Base-by-base conservation (phyloP, 2,797 vertebrate genomes). In the Lutjanus argentimaculatus region DNA sequence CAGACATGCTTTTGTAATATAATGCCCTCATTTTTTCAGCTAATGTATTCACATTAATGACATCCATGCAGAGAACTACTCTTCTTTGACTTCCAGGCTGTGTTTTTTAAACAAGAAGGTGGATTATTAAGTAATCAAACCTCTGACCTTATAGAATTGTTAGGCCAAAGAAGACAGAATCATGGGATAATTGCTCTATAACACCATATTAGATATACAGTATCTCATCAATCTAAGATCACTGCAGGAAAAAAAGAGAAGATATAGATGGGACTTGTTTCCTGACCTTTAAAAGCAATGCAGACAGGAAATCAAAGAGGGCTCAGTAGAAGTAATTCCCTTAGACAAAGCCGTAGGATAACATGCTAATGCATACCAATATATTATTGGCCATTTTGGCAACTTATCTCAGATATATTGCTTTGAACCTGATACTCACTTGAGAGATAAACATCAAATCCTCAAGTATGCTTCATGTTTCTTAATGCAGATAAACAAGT, bases 291-390 rank as follows among this genome's bases (percentile, higher is more conserved):
- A 53, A 75, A 69, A 65, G 57, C 62, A 72, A 71, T 1, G 25
- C 68, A 55, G 45, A 75, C 72, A 77, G 77, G 68, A 83, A 85
- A 81, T 79, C 80, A 82, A 82, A 82, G 72, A 53, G 65, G 53
- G 46, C 48, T 70, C 46, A 63, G 51, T 55, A 55, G 68, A 76
- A 72, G 73, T 80, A 63, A 85, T 74, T 83, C 75, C 36, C 36
- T 30, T 10, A 76, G 72, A 87, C 69, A 77, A 74, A 84, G 80
- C 78, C 67, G 59, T 15, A 16, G 72, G 69, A 82, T 79, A 67
- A 82, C 55, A 75, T 77, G 62, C 65, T 77, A 79, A 85, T 85
- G 73, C 75, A 77, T 83, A 76, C 80, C 65, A 72, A 87, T 85
- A 76, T 68, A 81, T 83, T 25, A 79, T 58, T 9, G 16, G 17